Evolutionary conservation across 2,797 vertebrate genomes (phyloP), one percentile per base, ranked within the genome.

Genomic region (Pyrocephalus nanus): DNA sequence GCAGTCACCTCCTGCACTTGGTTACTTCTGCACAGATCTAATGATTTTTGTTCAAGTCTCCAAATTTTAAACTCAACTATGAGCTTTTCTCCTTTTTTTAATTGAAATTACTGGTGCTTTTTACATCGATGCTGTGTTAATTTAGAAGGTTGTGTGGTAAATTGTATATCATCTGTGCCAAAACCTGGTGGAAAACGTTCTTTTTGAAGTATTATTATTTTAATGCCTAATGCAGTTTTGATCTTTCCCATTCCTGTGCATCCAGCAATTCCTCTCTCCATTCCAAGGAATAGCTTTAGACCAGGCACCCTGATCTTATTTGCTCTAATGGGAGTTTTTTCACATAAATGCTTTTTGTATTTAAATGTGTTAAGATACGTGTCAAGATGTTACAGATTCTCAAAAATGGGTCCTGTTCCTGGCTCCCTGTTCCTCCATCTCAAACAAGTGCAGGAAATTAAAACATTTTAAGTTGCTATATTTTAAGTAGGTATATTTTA

Each of bases 11-110:
- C 57, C 60, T 50, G 21, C 42, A 57, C 81, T 86, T 66, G 38
- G 23, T 96, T 82, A 36, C 81, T 92, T 93, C 40, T 88, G 83
- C 86, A 51, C 79, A 62, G 40, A n/a, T 76, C 72, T 73, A 8
- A 65, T 84, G 34, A 71, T 95, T 97, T 93, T 90, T 84, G 30
- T 76, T 87, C 79, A 67, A 73, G 62, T 95, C 87, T 88, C 87
- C 84, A 36, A 71, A 74, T 88, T 90, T 77, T 69, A 54, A 82
- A 54, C 67, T 12, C 70, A 62, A 74, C 25, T 75, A 48, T 18
- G 70, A 72, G 70, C 65, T 72, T 92, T 89, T 40, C 26, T 86
- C 21, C 16, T 45, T 75, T 77, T 30, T 7, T 22, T 50, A 61
- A 69, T 79, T 26, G 4, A 32, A 64, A 90, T 92, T 77, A 17